These are phyloP conservation scores for Percina caprodes DNA, from an alignment of 2,113 vertebrate genomes.

Conservation along the genomic window DNA sequence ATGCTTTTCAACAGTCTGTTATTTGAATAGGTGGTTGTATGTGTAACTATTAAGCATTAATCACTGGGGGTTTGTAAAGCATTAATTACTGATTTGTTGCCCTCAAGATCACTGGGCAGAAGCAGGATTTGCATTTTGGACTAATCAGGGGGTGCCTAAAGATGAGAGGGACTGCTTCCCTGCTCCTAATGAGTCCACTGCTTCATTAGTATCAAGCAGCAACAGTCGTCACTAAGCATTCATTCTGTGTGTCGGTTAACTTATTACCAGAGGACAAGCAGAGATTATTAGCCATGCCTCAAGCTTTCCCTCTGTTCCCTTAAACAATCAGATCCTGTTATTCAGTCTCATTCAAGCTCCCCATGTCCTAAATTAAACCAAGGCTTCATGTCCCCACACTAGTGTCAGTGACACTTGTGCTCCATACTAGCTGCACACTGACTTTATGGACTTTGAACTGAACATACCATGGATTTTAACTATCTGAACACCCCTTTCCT, in stretches of 20 bases:
- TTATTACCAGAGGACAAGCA: slow-evolving; percentile 45
- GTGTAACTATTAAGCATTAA: slow-evolving; percentile 52
- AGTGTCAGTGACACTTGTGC: slow-evolving; percentile 50
- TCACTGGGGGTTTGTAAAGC: slow-evolving; percentile 32
- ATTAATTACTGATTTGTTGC: slow-evolving; percentile 19
- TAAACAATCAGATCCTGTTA: slow-evolving; percentile 44
- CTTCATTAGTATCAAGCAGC: slow-evolving; percentile 73
- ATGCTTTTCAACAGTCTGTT: slow-evolving; percentile 21
- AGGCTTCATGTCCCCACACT: slow-evolving; percentile 12
- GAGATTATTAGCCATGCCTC: slow-evolving; percentile 35
- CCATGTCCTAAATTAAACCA: slow-evolving; percentile 36
- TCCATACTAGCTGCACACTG: not conserved
- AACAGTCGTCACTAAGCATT: slow-evolving; percentile 51
- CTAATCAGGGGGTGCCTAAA: slow-evolving; percentile 61
- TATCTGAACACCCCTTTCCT: not conserved
- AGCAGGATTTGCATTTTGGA: slow-evolving; percentile 72
- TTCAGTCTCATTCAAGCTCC: slow-evolving; percentile 12
- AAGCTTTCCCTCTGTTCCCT: slow-evolving; percentile 1
- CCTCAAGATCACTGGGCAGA: slow-evolving; percentile 43
- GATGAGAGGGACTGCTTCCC: slow-evolving; percentile 64
- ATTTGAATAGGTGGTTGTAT: slow-evolving; percentile 55
- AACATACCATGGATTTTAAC: slow-evolving; percentile 10
- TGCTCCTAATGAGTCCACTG: slow-evolving; percentile 43
- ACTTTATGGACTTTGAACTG: slow-evolving; percentile 52
- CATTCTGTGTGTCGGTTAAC: slow-evolving; percentile 44